phyloP scores from a whole-genome alignment of 2,888 invertebrate species.

The Ornithoptera priamus region DNA sequence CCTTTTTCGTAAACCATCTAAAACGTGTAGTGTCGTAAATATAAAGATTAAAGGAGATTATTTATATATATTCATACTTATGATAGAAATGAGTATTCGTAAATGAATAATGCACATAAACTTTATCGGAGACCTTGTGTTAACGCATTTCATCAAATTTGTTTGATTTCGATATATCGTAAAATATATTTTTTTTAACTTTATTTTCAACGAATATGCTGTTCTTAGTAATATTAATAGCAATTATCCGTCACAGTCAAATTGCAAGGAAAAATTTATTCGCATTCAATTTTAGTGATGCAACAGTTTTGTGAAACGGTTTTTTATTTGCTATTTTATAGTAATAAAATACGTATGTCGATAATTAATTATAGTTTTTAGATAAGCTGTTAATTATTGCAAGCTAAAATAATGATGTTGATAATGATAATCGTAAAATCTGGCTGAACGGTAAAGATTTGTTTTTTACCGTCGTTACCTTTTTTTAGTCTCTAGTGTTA shows the following conservation, averaged over 20 bases:
- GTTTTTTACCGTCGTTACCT: too few species aligned
- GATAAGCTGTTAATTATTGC: too few species aligned
- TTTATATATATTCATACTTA: neutral
- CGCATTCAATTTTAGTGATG: neutral
- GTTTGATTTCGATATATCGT: conserved; percentile 1
- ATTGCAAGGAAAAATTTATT: conserved; percentile 9
- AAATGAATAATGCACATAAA: conserved; percentile 9
- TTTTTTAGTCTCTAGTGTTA: too few species aligned
- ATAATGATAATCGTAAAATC: too few species aligned
- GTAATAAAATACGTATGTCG: neutral
- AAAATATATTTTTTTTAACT: conserved; percentile 6
- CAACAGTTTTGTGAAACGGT: neutral
- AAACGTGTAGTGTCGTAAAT: neutral
- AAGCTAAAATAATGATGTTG: too few species aligned
- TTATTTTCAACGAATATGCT: conserved; percentile 13
- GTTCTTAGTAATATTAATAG: conserved; percentile 9
- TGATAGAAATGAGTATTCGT: neutral
- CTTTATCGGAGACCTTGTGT: conserved; percentile 11
- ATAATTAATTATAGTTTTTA: neutral
- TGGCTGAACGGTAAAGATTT: too few species aligned
- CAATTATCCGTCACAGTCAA: conserved; percentile 22
- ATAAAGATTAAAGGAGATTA: conserved; percentile 2
- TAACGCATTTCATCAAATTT: neutral
- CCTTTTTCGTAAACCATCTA: conserved; percentile 4
- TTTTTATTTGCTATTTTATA: neutral